Evolutionary conservation across 2,113 vertebrate genomes (phyloP), one percentile per base, ranked within the genome.

Genomic region (Callocephalon fimbriatum): DNA sequence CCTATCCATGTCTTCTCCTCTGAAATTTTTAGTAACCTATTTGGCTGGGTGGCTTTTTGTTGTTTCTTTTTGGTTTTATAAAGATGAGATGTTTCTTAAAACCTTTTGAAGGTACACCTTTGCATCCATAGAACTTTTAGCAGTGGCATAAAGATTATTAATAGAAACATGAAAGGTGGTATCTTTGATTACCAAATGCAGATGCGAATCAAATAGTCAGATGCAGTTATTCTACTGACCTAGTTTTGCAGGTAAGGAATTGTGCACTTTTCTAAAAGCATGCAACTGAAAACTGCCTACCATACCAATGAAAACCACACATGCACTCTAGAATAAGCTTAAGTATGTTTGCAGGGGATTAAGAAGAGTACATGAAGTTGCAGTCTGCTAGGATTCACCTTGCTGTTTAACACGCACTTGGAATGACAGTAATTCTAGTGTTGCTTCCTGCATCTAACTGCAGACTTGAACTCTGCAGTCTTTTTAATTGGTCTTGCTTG

Each of bases 401-500:
- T 91, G 47, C 50, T 86, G 61, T 68, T 78, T 42, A 72, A 75
- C 37, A 45, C 32, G 13, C 44, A 58, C 50, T 84, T 88, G 47
- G 93, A 95, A 94, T 62, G 61, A 91, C 77, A 97, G 58, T 32
- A 81, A 74, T 62, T 95, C 54, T 79, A 37, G 42, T 20, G 12
- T 15, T 59, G 66, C 77, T 70, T 93, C 58, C 53, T 83, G 53
- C 86, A 87, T 92, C 50, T 37, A 95, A 88, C 82, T 66, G 73
- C 80, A 82, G 84, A 92, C 75, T 93, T 59, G 51, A 91, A 95
- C 80, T 83, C 72, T 89, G 29, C 63, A 96, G 38, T 77, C 79
- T 96, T 97, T 95, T 74, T 96, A 98, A 96, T 47, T 97, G 73
- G 75, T 71, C 53, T 50, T 95, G 70, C 51, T 76, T 80, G 97